Evolutionary conservation across 2,113 vertebrate genomes (phyloP), one percentile per base, ranked within the genome.

Genomic region (Callionymus lyra): DNA sequence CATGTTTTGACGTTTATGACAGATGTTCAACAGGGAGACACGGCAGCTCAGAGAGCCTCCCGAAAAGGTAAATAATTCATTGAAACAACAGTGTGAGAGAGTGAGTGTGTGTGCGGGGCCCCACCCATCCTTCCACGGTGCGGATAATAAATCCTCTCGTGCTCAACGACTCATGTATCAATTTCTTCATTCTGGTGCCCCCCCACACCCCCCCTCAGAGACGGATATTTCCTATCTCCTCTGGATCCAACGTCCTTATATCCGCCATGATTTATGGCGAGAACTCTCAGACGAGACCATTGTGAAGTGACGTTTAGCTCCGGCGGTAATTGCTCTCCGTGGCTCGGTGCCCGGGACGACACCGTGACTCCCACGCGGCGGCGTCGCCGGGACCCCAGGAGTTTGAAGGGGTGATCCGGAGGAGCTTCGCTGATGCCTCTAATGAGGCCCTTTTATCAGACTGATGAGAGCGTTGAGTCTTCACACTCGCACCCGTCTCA

Each of bases 21-120:
- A 86, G 83, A 84, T 64, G 81, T 86, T 65, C 63, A 82, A 67
- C 77, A 74, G 56, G 83, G 75, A 39, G 84, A 84, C 27, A 66
- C 69, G 10, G 68, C 76, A 57, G 76, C 71, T 43, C 73, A 82
- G 59, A 74, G 76, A 56, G 68, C 65, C 38, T 65, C 74, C 51
- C 67, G 72, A 56, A 83, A 84, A 84, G 84, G 84, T 85, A 77
- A 76, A 48, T 34, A 37, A 46, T 50, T 34, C 12, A 39, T 43
- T 19, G 16, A 6, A 38, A n/a, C 15, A 4, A 13, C 34, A 49
- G 19, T 16, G 31, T 38, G 13, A 15, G n/a, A 13, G 17, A 34
- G 13, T 31, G 6, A 13, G 39, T 12, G 12, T 38, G 43, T 38
- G n/a, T 18, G 16, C 11, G 32, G 36, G 34, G 12, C 61, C 50